Evolutionary conservation across 64 coral and sea anemone genomes (phyloP).

Genomic region (Acropora tenuis): DNA sequence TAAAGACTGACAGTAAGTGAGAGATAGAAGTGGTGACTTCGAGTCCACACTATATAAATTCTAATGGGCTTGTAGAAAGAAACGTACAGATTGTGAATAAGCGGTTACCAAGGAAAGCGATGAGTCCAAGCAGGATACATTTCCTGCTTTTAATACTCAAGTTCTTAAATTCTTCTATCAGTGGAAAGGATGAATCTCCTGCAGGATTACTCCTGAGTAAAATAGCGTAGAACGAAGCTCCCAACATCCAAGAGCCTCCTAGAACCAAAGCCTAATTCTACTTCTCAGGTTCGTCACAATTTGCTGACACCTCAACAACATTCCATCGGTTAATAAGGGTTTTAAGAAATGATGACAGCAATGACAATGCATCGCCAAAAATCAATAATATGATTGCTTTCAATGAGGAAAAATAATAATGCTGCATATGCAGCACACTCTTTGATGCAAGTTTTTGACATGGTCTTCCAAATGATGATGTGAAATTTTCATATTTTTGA

Average conservation of each 20-base stretch:
- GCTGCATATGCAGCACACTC: too few species aligned
- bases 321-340: too few species aligned
- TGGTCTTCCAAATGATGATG: too few species aligned
- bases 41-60: constrained; percentile 5
- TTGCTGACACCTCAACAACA: too few species aligned
- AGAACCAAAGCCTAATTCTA: too few species aligned
- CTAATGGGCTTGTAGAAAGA: constrained; percentile 49
- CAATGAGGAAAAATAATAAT: too few species aligned
- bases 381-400: too few species aligned
- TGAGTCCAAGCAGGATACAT: background rate
- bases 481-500: too few species aligned
- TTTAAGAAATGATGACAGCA: too few species aligned
- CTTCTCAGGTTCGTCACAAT: too few species aligned
- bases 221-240: background rate
- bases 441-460: too few species aligned
- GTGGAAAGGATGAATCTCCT: background rate
- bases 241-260: background rate
- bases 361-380: too few species aligned
- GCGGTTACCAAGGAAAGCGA: constrained; percentile 13
- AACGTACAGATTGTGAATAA: constrained; percentile 20
- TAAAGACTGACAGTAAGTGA: background rate
- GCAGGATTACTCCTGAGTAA: background rate
- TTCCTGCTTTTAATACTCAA: background rate
- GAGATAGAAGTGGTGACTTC: constrained; percentile 10
- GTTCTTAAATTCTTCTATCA: background rate